Conservation (phyloP, 2,797 vertebrate species). For the Chelonia mydas region DNA sequence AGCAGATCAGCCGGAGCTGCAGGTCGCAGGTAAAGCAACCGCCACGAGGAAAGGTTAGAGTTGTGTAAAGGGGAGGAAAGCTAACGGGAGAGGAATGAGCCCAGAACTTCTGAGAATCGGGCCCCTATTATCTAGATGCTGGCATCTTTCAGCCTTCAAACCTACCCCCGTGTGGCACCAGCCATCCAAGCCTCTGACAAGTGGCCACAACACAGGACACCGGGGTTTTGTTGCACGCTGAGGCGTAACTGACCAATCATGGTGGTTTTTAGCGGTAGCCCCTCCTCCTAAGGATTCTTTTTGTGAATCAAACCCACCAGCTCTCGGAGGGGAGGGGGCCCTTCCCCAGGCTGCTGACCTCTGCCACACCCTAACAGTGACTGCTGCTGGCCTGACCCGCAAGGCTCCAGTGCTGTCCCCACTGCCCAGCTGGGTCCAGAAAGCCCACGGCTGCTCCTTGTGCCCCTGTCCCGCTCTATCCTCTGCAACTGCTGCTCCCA, state of each 20-base stretch:
- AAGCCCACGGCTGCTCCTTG: not conserved
- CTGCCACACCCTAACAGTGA: not conserved
- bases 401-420: not conserved
- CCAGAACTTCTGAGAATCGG: not conserved
- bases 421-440: not conserved
- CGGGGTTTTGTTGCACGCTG: not conserved
- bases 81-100: not conserved
- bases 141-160: not conserved
- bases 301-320: not conserved
- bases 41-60: not conserved
- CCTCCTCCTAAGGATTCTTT: too few species aligned
- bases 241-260: not conserved
- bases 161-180: not conserved
- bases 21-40: not conserved
- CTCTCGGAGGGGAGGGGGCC: not conserved
- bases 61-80: not conserved
- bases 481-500: not conserved
- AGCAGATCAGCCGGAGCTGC: not conserved
- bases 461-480: not conserved
- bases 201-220: too few species aligned
- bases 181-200: not conserved
- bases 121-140: too few species aligned
- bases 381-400: not conserved
- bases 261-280: not conserved
- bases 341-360: not conserved